Base-by-base conservation (phyloP, 2,888 invertebrate species). In the Exephanes ischioxanthus region DNA sequence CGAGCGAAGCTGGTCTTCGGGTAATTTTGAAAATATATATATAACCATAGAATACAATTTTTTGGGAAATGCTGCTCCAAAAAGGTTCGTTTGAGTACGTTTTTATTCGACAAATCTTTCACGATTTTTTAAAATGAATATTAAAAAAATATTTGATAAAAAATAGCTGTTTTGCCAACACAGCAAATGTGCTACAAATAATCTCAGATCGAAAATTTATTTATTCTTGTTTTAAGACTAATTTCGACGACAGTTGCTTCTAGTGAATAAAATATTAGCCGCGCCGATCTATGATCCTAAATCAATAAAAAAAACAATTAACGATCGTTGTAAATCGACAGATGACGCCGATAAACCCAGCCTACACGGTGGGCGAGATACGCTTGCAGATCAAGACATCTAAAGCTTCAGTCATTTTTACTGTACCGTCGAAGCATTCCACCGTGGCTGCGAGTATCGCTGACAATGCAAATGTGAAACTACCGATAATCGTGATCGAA, bases 1-100 rank as follows among this genome's bases (percentile, higher is more conserved):
- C 90, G 1, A 84, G 90, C 51, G 89, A 90, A 76, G 90, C 91
- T 61, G 92, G 91, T 5, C 75, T 90, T n/a, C 80, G 88, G 30
- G 90, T 91, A 85, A 9, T 41, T 90, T 89, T n/a, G 5, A 5
- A 30, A 30, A 30, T 41, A 11, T 45, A 7, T 30, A 14, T 45
- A 4, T 2, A 48, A 48, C 45, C 4, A 48, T 0, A 4, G 16
- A 48, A 48, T 4, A 14, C 3, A 16, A 48, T 3, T 3, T 48
- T 3, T 48, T 3, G 4, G 16, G 3, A 48, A 45, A 11, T 45
- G 16, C 45, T 16, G 16, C 0, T 48, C 45, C 3, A 48, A 14
- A 48, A 48, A 3, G 16, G 11, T 48, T 48, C 16, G 16, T 48
- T 48, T 3, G 45, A 3, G 45, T 14, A 16, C 5, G 16, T 16